These are phyloP conservation scores for Sebastes minor DNA, from an alignment of 2,797 vertebrate species.

Conservation along the genomic window DNA sequence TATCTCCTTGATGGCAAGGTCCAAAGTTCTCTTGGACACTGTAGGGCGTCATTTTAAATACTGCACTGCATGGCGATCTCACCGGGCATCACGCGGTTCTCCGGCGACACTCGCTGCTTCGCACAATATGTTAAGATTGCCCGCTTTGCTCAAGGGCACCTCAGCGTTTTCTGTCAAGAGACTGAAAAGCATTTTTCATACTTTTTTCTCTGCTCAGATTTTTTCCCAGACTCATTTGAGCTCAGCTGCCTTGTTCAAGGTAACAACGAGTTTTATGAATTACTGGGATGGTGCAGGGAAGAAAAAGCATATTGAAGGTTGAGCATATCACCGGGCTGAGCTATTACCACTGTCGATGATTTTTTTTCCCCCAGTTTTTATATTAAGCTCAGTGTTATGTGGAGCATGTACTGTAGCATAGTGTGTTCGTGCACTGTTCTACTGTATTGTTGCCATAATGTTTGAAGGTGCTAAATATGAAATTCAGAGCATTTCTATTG, in stretches of 20 bases:
- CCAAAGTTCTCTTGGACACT: conserved; percentile 22
- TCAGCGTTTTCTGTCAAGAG: background rate
- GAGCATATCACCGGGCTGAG: background rate
- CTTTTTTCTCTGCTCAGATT: background rate
- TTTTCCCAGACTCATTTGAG: conserved; percentile 5
- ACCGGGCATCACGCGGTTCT: background rate
- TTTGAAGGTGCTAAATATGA: background rate
- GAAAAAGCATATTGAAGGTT: background rate
- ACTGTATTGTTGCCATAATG: background rate
- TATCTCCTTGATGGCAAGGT: conserved; percentile 31
- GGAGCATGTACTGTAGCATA: background rate
- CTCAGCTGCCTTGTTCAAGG: conserved; percentile 8
- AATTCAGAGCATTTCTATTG: background rate
- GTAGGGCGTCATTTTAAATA: background rate
- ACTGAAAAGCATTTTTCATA: conserved; percentile 12
- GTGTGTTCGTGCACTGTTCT: background rate
- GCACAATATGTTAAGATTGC: background rate
- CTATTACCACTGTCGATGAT: background rate
- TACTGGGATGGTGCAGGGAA: background rate
- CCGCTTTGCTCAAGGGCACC: conserved; percentile 16
- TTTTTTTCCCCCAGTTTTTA: background rate
- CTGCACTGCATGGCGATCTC: background rate
- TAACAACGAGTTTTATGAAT: conserved; percentile 17
- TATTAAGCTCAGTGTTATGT: background rate
- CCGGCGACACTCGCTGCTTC: background rate